These are phyloP conservation scores for Saturnia pavonia DNA, from an alignment of 2,888 invertebrate genomes.

Conservation along the genomic window DNA sequence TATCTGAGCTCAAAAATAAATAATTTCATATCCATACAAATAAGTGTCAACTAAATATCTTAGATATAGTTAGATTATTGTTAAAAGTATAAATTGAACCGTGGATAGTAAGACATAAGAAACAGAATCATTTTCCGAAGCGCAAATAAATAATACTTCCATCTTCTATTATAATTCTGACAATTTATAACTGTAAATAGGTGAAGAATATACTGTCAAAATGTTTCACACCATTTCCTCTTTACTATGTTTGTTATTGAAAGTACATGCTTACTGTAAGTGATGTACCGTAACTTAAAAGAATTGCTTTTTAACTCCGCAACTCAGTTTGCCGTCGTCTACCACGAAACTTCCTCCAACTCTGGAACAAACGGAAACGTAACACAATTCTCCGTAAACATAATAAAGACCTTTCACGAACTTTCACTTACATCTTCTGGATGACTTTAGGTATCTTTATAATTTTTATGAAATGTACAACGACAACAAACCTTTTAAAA, in stretches of 20 bases:
- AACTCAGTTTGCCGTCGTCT: slow-evolving; percentile 48
- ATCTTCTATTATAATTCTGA: neutral
- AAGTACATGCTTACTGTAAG: slow-evolving; percentile 36
- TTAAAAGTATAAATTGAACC: neutral
- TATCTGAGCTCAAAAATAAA: neutral
- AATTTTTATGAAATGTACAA: slow-evolving; percentile 24
- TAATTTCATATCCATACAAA: neutral
- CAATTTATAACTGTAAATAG: neutral
- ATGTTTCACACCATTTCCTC: slow-evolving; percentile 7
- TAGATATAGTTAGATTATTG: neutral
- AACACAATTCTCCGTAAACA: slow-evolving; percentile 57
- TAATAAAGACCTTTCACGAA: slow-evolving; percentile 58
- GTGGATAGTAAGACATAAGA: neutral
- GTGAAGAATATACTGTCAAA: neutral
- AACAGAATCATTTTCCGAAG: neutral
- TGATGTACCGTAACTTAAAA: slow-evolving; percentile 39
- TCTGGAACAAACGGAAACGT: slow-evolving; percentile 53
- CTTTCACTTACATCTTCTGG: slow-evolving; percentile 45
- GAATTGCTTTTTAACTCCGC: slow-evolving; percentile 50
- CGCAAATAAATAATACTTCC: neutral
- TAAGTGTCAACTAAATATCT: neutral
- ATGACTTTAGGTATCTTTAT: slow-evolving; percentile 31
- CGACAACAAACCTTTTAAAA: neutral
- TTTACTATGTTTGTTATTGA: slow-evolving; percentile 15
- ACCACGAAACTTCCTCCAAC: slow-evolving; percentile 45